These are phyloP conservation scores for Eupleurogrammus muticus DNA, from an alignment of 2,797 vertebrate genomes.

Conservation along the genomic window DNA sequence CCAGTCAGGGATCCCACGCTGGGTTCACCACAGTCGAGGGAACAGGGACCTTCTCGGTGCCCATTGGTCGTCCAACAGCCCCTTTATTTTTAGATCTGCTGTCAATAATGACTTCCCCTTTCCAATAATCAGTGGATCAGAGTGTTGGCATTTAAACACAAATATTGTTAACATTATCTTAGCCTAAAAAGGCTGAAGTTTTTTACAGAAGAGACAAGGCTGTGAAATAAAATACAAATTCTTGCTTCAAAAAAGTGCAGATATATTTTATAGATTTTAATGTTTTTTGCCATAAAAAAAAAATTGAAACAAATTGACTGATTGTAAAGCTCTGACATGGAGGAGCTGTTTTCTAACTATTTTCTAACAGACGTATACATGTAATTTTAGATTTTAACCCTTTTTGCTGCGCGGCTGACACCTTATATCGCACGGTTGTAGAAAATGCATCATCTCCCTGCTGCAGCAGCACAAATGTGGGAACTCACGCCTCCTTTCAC, in stretches of 20 bases:
- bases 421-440: not conserved
- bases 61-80: not conserved
- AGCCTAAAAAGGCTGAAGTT: not conserved
- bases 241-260: not conserved
- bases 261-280: no score
- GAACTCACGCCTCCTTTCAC: conserved; percentile 63
- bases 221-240: not conserved
- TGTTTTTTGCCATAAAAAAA: not conserved
- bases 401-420: not conserved
- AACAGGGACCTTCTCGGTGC: not conserved
- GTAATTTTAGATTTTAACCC: not conserved
- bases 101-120: not conserved
- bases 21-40: not conserved
- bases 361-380: no score
- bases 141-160: no score
- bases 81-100: not conserved
- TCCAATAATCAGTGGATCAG: not conserved
- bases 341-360: not conserved
- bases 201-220: not conserved
- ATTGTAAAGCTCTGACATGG: not conserved
- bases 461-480: conserved; percentile 32
- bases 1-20: not conserved
- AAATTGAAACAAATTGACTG: not conserved
- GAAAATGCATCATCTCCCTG: conserved; percentile 21
- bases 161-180: not conserved